Percentiles rank a stretch among this genome's conserved stretches.
Evolutionary conservation across 2,113 vertebrate genomes (phyloP).

Genomic region (Paraplagusia blochii): DNA sequence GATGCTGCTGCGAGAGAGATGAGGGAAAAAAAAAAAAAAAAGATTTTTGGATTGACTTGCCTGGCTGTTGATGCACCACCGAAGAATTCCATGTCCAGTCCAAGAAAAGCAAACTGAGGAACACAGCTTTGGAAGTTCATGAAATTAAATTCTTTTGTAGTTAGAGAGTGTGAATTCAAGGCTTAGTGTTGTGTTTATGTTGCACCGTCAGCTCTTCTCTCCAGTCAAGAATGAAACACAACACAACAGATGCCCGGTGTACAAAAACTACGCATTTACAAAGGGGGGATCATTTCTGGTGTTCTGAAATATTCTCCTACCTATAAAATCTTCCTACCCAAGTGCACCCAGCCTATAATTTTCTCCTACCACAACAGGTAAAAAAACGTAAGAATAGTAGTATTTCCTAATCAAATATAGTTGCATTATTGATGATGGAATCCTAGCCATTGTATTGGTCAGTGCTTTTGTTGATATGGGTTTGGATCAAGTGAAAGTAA

Average conservation of each 20-base stretch:
- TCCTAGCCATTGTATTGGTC: too few species aligned
- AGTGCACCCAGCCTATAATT: too few species aligned
- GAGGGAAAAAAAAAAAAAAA: background rate
- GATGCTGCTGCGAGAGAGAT: slow-evolving; percentile 1
- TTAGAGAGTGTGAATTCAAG: slow-evolving; percentile 19
- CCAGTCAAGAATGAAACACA: background rate
- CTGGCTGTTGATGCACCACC: slow-evolving; percentile 31
- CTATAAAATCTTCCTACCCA: too few species aligned
- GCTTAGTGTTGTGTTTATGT: slow-evolving; percentile 10
- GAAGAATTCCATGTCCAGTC: slow-evolving; percentile 2
- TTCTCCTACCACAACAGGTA: too few species aligned
- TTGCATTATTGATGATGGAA: too few species aligned
- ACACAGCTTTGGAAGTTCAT: slow-evolving; percentile 22
- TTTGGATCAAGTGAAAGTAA: too few species aligned
- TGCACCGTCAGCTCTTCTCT: background rate
- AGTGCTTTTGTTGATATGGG: too few species aligned
- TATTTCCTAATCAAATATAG: too few species aligned
- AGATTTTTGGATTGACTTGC: slow-evolving; percentile 33
- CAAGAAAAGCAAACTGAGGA: too few species aligned
- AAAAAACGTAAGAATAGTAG: too few species aligned
- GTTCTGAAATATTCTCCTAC: too few species aligned
- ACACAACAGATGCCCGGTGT: background rate
- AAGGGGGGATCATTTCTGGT: too few species aligned
- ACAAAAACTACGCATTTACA: background rate
- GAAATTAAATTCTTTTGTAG: slow-evolving; percentile 5